These are phyloP conservation scores for Podocnemis expansa DNA, from an alignment of 2,113 vertebrate genomes.

Conservation along the genomic window DNA sequence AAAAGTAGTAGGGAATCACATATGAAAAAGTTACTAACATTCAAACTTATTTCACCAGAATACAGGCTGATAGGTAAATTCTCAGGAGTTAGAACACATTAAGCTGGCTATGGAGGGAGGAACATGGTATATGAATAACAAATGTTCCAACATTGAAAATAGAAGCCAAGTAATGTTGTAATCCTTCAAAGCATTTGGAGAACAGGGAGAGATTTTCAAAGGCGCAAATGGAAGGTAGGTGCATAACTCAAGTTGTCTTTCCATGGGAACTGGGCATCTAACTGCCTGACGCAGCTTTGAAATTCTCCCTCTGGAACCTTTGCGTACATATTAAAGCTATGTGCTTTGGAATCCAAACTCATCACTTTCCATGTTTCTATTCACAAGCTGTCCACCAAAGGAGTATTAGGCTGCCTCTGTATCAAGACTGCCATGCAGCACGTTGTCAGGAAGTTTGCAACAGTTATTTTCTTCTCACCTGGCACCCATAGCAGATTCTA, in stretches of 20 bases:
- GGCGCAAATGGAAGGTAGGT: background rate
- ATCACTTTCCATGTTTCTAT: background rate
- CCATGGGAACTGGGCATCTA: background rate
- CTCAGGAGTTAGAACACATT: background rate
- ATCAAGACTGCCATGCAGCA: background rate
- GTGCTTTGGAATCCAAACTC: background rate
- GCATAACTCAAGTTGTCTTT: background rate
- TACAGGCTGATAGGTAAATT: background rate
- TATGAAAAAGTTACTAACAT: background rate
- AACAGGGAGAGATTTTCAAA: background rate
- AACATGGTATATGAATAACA: background rate
- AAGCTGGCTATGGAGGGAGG: background rate
- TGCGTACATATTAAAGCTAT: background rate
- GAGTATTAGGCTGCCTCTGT: background rate
- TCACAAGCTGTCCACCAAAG: background rate
- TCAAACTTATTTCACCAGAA: background rate
- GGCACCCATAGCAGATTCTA: background rate
- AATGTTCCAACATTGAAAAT: background rate
- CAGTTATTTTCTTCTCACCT: background rate
- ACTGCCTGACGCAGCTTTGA: background rate
- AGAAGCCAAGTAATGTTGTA: background rate
- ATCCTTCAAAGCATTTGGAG: background rate
- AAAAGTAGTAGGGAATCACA: background rate
- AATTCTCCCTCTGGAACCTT: background rate
- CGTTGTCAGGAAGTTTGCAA: background rate